Conservation (phyloP, 2,113 vertebrate genomes). For the Crotalus helleri region DNA sequence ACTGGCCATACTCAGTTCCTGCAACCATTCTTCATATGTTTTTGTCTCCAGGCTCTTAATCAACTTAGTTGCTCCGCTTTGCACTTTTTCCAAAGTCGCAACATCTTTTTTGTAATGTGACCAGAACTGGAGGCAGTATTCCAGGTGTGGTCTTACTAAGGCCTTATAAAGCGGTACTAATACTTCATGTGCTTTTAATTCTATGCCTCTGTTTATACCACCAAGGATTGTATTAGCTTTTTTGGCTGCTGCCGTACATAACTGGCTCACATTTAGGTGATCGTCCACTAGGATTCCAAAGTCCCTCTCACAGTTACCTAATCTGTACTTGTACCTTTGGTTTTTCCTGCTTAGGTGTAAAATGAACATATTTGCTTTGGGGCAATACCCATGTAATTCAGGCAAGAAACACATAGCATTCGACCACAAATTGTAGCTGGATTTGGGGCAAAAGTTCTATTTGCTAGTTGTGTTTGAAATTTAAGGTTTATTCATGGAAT, state of each 20-base stretch:
- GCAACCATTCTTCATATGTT: background rate
- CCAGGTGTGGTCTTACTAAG: background rate
- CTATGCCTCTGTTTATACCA: background rate
- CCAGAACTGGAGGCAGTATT: background rate
- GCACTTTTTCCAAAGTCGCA: background rate
- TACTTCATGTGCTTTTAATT: background rate
- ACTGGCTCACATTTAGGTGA: background rate
- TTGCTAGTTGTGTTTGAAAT: background rate
- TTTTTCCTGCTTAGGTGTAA: background rate
- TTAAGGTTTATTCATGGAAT: background rate
- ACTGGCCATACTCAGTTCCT: background rate
- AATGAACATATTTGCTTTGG: background rate
- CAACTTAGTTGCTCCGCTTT: background rate
- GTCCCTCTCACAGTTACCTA: background rate
- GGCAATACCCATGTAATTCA: background rate
- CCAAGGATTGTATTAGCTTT: background rate
- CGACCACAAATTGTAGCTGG: background rate
- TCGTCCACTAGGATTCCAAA: background rate
- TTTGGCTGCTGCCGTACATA: background rate
- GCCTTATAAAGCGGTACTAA: background rate
- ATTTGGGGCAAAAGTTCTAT: background rate
- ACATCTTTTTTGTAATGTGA: background rate
- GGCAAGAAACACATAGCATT: background rate
- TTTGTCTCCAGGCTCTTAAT: background rate
- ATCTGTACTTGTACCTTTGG: background rate